These are phyloP conservation scores for Patiria miniata DNA, from an alignment of 35 echinoderm and acorn worm species.

Conservation along the genomic window DNA sequence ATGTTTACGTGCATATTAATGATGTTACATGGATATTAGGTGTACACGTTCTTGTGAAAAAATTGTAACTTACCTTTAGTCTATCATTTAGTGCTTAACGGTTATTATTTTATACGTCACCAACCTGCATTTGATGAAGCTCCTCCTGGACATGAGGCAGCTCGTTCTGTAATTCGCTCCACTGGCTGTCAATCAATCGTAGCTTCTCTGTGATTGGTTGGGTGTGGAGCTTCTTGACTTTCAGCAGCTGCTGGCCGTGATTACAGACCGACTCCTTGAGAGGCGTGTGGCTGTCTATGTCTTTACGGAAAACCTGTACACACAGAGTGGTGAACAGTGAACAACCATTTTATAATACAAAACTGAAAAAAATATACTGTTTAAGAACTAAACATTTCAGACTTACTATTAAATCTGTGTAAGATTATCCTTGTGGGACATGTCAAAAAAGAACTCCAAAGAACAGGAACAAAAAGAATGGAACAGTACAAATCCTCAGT, in stretches of 20 bases:
- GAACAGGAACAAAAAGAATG: too few species aligned
- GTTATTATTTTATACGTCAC: not conserved
- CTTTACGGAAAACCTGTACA: slow-evolving; percentile 81
- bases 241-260: slow-evolving; percentile 86
- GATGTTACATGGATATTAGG: too few species aligned
- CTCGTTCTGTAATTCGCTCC: slow-evolving; percentile 79
- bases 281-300: slow-evolving; percentile 77
- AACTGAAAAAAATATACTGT: not conserved
- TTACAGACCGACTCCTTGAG: slow-evolving; percentile 66
- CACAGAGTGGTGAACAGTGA: not conserved
- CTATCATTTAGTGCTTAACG: too few species aligned
- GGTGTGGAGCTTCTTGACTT: slow-evolving; percentile 86
- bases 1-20: too few species aligned
- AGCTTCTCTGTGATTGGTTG: slow-evolving; percentile 75
- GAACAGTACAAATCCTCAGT: too few species aligned
- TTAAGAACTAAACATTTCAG: not conserved
- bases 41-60: too few species aligned
- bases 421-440: too few species aligned
- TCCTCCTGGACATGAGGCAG: slow-evolving; percentile 88
- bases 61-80: too few species aligned
- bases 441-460: too few species aligned
- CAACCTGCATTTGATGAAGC: slow-evolving; percentile 85
- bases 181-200: slow-evolving; percentile 70
- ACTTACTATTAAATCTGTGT: too few species aligned
- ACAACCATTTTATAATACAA: not conserved